Conservation (phyloP, 2,113 vertebrate genomes). For the Taurulus bubalis region DNA sequence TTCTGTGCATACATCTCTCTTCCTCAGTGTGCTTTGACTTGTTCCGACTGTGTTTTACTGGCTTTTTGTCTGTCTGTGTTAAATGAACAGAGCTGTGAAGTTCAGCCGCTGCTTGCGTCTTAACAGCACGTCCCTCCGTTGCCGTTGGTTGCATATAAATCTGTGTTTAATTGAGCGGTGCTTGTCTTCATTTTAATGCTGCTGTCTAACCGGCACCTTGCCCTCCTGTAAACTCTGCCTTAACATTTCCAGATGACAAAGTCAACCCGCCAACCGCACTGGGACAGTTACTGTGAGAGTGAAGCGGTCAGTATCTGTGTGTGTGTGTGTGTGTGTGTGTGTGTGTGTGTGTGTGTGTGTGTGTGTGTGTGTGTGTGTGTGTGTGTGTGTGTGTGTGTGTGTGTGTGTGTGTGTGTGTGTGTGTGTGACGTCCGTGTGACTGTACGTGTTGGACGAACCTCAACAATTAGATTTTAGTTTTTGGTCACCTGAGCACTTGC, state of each 20-base stretch:
- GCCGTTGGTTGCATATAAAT: constrained; percentile 5
- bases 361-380: no score
- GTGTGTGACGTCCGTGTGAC: constrained; percentile 30
- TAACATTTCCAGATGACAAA: constrained; percentile 95
- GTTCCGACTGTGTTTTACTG: constrained; percentile 6
- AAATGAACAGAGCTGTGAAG: not conserved
- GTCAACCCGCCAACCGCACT: constrained; percentile 91
- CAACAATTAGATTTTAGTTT: constrained; percentile 12
- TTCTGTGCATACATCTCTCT: not conserved
- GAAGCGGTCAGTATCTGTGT: constrained; percentile 93
- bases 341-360: constrained; percentile 37
- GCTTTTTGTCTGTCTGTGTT: not conserved
- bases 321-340: constrained; percentile 21
- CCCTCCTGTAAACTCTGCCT: constrained; percentile 86
- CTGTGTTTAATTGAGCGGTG: constrained; percentile 24
- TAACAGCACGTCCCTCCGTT: constrained; percentile 60
- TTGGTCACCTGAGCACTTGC: constrained; percentile 31
- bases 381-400: constrained; percentile 5
- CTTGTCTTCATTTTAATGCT: constrained; percentile 65
- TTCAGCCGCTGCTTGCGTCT: constrained; percentile 20
- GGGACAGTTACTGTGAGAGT: constrained; percentile 96
- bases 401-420: constrained; percentile 40
- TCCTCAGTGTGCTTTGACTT: constrained; percentile 1
- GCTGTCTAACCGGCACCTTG: constrained; percentile 81
- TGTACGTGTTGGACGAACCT: constrained; percentile 11